Percentiles rank a stretch among this genome's conserved stretches.
Evolutionary conservation across 1,140 invertebrate species (phyloP).

Genomic region (Lepidurus packardi): DNA sequence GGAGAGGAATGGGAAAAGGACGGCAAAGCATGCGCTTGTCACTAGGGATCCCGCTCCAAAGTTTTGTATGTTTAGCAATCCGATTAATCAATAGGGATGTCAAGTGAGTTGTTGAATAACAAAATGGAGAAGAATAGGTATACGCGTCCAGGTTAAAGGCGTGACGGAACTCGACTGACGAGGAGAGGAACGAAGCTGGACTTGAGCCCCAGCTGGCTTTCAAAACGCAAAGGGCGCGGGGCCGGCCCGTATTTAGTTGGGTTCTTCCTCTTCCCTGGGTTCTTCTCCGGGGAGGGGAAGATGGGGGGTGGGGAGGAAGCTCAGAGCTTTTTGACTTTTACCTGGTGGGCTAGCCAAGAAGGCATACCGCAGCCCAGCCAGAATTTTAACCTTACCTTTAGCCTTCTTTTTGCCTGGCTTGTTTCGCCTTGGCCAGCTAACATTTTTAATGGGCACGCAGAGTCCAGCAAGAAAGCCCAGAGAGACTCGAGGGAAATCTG

Average conservation of each 20-base stretch:
- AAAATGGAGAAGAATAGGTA: slow-evolving; percentile 10
- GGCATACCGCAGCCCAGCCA: slow-evolving; percentile 20
- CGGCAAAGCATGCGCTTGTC: not conserved
- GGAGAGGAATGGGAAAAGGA: not conserved
- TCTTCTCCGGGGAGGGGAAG: not conserved
- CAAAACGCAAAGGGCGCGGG: slow-evolving; percentile 17
- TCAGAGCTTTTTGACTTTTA: not conserved
- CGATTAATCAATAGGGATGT: slow-evolving; percentile 8
- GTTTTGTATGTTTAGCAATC: not conserved
- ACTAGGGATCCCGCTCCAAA: not conserved
- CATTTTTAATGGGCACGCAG: slow-evolving; percentile 17
- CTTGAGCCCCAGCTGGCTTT: slow-evolving; percentile 13
- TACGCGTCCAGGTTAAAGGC: slow-evolving; percentile 16
- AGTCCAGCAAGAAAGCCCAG: not conserved
- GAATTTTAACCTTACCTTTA: slow-evolving; percentile 22
- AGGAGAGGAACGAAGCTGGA: slow-evolving; percentile 17
- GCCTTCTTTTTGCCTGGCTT: not conserved
- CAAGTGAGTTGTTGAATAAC: slow-evolving; percentile 19
- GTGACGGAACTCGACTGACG: slow-evolving; percentile 20
- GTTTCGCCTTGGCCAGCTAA: slow-evolving; percentile 17
- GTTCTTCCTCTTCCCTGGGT: slow-evolving; percentile 1
- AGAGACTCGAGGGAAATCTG: not conserved
- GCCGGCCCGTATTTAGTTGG: slow-evolving; percentile 12
- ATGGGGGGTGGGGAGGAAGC: not conserved
- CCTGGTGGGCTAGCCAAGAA: slow-evolving; percentile 12